A percentile compares a stretch with the other conserved stretches of the same genome.
phyloP scores from a whole-genome alignment of 2,797 vertebrate species.

The Oreortyx pictus region DNA sequence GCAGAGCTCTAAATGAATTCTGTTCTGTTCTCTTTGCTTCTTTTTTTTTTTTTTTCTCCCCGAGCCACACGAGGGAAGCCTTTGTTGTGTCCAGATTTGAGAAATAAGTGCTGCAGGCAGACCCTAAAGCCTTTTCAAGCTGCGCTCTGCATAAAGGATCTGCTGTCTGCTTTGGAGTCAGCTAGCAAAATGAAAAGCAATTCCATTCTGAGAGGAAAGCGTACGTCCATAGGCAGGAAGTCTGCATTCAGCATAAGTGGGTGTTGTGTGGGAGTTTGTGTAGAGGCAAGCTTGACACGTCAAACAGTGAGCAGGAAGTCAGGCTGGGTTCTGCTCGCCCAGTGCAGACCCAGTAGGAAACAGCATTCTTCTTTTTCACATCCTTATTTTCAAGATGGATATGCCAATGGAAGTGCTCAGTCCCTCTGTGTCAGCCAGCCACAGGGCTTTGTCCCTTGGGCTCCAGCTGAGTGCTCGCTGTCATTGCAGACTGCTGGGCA shows the following conservation, averaged over 20 bases:
- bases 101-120: not conserved
- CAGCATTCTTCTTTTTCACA: not conserved
- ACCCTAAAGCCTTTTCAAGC: not conserved
- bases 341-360: rapidly evolving
- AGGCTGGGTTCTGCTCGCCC: not conserved
- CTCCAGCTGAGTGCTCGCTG: rapidly evolving
- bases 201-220: not conserved
- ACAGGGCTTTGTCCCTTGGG: not conserved
- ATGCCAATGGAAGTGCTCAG: not conserved
- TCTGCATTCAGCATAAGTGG: not conserved
- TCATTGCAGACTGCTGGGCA: not conserved
- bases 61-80: not conserved
- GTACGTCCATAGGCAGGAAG: not conserved
- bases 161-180: not conserved
- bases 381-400: not conserved
- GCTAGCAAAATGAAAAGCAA: not conserved
- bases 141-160: not conserved
- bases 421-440: not conserved
- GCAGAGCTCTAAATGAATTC: not conserved
- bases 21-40: not conserved
- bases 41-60: not conserved
- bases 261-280: not conserved
- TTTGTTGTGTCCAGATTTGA: not conserved
- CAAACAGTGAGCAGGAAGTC: not conserved
- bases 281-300: not conserved